Base-by-base conservation (phyloP, 1,140 invertebrate species). In the Schlechtendalia chinensis region DNA sequence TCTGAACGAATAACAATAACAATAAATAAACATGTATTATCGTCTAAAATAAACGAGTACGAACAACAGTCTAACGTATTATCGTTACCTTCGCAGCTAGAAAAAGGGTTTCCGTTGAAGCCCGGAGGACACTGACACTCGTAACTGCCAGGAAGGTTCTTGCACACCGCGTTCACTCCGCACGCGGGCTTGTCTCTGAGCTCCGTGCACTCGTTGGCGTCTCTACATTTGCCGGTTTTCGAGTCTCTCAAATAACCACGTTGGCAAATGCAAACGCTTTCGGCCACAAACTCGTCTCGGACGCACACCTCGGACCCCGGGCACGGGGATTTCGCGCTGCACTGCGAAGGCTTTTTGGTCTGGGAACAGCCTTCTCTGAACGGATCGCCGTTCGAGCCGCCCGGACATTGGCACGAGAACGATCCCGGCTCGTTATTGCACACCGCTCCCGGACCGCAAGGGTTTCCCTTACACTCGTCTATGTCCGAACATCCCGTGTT, bases 61-160 rank as follows among this genome's bases (percentile, higher is more conserved):
- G 32, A 39, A 39, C 8, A 39, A 39, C 32, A 3, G 8, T 8
- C 32, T 3, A 39, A 39, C 32, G 8, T n/a, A n/a, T n/a, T n/a
- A n/a, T n/a, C 32, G 32, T 82, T 86, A 89, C 89, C 88, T 86
- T 95, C 91, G 85, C 94, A 96, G 82, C 92, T 87, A 19, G 90
- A 89, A 84, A 94, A 96, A 11, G 94, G 94, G 87, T 96, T 95
- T n/a, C 94, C 94, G 83, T 93, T 93, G 84, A 93, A 95, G 12
- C 93, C 93, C 50, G 90, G 87, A 0, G 94, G 93, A 84, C 95
- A 97, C 83, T 94, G 93, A 84, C 95, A 97, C 86, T 96, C 94
- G 84, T 96, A 97, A 84, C 94, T 95, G n/a, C 95, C 95, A 0
- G 94, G 94, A 58, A 96, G 86, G 86, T 97, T 97, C 86, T 95